Conservation (phyloP, 2,113 vertebrate species). For the Alosa alosa region DNA sequence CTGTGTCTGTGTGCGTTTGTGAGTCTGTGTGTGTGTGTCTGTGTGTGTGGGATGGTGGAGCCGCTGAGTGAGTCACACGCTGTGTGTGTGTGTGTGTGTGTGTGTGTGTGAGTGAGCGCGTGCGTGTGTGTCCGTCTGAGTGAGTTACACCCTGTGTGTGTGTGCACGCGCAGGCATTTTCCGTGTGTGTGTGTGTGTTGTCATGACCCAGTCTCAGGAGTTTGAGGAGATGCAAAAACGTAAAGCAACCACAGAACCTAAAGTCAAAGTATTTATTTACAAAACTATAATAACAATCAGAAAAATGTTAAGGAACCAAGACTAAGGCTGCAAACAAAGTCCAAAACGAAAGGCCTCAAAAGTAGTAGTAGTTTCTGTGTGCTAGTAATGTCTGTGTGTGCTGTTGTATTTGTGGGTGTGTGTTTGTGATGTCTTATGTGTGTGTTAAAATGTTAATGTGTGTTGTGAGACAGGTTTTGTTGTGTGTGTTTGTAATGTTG, state of each 20-base stretch:
- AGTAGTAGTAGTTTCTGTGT: too few relatives aligned
- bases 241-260: too few relatives aligned
- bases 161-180: background rate
- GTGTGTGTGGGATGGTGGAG: too few relatives aligned
- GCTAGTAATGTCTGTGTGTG: slow-evolving; percentile 1
- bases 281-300: too few relatives aligned
- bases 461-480: background rate
- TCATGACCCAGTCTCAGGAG: too few relatives aligned
- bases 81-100: slow-evolving; percentile 8
- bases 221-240: too few relatives aligned
- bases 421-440: background rate
- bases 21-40: slow-evolving; percentile 27
- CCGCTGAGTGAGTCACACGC: too few relatives aligned
- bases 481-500: background rate
- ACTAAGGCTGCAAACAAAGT: too few relatives aligned
- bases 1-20: background rate
- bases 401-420: slow-evolving; percentile 29
- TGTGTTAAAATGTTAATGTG: background rate
- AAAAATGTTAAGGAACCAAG: too few relatives aligned
- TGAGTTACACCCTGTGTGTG: slow-evolving; percentile 10
- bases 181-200: background rate
- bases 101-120: slow-evolving; percentile 10
- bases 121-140: too few relatives aligned
- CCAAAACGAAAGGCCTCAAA: too few relatives aligned
- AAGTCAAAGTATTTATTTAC: too few relatives aligned